Base-by-base conservation (phyloP, 2,888 invertebrate genomes). In the Mesorhabditis belari region DNA sequence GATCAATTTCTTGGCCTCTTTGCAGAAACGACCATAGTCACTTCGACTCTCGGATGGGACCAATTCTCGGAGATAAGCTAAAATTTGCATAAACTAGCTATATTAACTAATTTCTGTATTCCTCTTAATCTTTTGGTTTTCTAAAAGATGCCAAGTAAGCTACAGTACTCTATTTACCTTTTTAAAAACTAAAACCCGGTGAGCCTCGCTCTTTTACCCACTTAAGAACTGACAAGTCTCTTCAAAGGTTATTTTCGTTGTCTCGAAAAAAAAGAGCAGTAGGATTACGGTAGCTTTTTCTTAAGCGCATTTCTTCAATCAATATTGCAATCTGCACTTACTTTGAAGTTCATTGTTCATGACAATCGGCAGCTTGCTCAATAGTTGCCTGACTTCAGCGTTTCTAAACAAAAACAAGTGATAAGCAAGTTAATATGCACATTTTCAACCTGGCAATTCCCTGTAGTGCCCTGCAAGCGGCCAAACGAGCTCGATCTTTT, bases 11-110 rank as follows among this genome's bases (percentile, higher is more conserved):
- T 91, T 83, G 0, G 93, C 94, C 81, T 92, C 91, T 79, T 91
- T 91, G 83, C 94, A 94, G 82, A 98, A 98, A 82, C 89, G 88
- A 0, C 92, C 90, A 83, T 98, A 96, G 77, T 95, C 94, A 70
- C 90, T 89, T 0, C 93, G 86, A 82, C 93, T 94, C 83, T 98
- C 96, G 84, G 94, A 93, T 0, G 95, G 85, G 65, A 98, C 91
- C 12, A 96, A 96, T 83, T 95, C 94, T 59, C 91, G 88, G 91
- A 95, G 94, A 60, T 96, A 83, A 69, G 87, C 89, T 89, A 84
- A 5, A 44, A 25, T 19, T n/a, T n/a, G n/a, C n/a, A n/a, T n/a
- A n/a, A n/a, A n/a, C n/a, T n/a, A n/a, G n/a, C n/a, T n/a, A n/a
- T n/a, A n/a, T n/a, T n/a, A n/a, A n/a, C n/a, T n/a, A n/a, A n/a